phyloP scores from a whole-genome alignment of 2,797 vertebrate genomes.

The Gymnoscopelus braueri region DNA sequence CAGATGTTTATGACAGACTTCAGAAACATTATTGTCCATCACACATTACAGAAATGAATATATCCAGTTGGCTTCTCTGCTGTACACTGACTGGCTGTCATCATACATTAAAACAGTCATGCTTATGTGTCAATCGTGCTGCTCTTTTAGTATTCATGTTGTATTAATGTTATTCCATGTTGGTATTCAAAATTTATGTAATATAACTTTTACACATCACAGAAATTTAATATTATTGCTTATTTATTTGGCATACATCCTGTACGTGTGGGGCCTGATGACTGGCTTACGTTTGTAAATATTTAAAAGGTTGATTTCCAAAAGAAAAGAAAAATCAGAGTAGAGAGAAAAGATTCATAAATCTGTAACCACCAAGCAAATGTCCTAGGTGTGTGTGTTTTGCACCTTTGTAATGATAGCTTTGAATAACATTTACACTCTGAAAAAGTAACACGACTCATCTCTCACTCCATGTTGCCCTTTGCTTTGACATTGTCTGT shows the following conservation, averaged over 20 bases:
- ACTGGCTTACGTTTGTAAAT: slow-evolving; percentile 72
- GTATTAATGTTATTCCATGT: slow-evolving; percentile 69
- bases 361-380: slow-evolving; percentile 44
- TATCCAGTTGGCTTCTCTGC: slow-evolving; percentile 40
- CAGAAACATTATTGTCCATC: too few species aligned
- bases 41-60: too few species aligned
- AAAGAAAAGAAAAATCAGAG: slow-evolving; percentile 44
- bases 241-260: slow-evolving; percentile 71
- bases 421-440: slow-evolving; percentile 67
- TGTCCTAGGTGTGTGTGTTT: slow-evolving; percentile 43
- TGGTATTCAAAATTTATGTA: slow-evolving; percentile 71
- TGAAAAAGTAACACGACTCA: slow-evolving; percentile 35
- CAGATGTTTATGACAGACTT: slow-evolving; percentile 59
- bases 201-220: slow-evolving; percentile 59
- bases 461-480: slow-evolving; percentile 33
- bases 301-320: slow-evolving; percentile 50
- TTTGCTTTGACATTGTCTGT: slow-evolving; percentile 53
- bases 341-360: slow-evolving; percentile 41
- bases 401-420: slow-evolving; percentile 59
- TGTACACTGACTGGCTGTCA: slow-evolving; percentile 54
- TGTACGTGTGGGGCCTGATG: slow-evolving; percentile 53
- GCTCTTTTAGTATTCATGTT: slow-evolving; percentile 71
- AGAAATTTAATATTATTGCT: slow-evolving; percentile 55
- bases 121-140: slow-evolving; percentile 66
- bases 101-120: slow-evolving; percentile 40